These are phyloP conservation scores for Ashinkailepas kermadecensis DNA, from an alignment of 2,888 invertebrate species.

Conservation along the genomic window DNA sequence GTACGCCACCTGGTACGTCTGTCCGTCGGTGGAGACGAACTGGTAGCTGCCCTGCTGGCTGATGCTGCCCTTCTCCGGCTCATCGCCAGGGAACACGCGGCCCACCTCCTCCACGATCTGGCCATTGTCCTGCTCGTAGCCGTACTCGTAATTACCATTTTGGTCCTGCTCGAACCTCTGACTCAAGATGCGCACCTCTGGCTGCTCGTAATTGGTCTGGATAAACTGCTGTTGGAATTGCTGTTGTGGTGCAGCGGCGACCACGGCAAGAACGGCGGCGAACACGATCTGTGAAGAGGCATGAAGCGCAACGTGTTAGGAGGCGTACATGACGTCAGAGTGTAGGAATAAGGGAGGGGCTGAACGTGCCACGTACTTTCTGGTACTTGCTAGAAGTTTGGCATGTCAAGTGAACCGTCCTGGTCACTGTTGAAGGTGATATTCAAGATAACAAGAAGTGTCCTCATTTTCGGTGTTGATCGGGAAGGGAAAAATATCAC, in stretches of 20 bases:
- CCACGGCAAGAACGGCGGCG: conserved; percentile 10
- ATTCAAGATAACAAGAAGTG: too few relatives aligned
- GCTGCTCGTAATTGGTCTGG: not conserved
- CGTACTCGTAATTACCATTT: conserved; percentile 7
- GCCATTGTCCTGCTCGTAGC: conserved; percentile 15
- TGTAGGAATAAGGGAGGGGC: too few relatives aligned
- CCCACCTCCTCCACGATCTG: not conserved
- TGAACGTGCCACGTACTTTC: too few relatives aligned
- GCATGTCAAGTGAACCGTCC: too few relatives aligned
- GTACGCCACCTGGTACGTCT: conserved; percentile 6
- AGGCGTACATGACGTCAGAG: too few relatives aligned
- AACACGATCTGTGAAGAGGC: not conserved
- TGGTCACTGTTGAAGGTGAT: too few relatives aligned
- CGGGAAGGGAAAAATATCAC: too few relatives aligned
- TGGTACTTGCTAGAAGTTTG: too few relatives aligned
- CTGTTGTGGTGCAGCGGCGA: not conserved
- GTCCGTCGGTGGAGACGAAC: conserved; percentile 1
- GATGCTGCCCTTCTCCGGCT: not conserved
- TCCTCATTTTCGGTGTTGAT: too few relatives aligned
- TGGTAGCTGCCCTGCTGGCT: not conserved
- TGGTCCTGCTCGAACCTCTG: conserved; percentile 9
- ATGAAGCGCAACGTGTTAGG: not conserved
- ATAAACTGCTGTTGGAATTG: not conserved
- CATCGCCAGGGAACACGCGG: not conserved
- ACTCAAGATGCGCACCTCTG: not conserved